Evolutionary conservation across 2,888 invertebrate genomes (phyloP).

Genomic region (Nineta flava): DNA sequence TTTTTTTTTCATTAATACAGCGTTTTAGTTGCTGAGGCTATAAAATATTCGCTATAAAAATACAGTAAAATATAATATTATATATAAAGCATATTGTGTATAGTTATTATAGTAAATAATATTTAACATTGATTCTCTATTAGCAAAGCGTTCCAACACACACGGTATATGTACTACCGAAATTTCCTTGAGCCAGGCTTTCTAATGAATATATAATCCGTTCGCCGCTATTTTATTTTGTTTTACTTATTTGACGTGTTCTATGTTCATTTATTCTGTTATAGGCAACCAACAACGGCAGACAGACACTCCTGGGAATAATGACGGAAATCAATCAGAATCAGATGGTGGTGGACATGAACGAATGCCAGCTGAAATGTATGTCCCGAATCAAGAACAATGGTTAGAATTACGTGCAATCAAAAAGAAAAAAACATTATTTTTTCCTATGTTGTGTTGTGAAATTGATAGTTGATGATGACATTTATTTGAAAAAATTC

Average conservation of each 20-base stretch:
- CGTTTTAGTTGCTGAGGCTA: too few species aligned
- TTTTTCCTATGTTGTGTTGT: conserved; percentile 9
- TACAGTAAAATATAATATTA: too few species aligned
- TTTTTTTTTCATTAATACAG: too few species aligned
- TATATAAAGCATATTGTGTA: too few species aligned
- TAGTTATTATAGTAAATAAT: too few species aligned
- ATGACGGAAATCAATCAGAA: conserved; percentile 9
- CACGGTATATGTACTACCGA: too few species aligned
- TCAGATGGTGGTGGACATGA: conserved; percentile 29
- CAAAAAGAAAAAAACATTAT: conserved; percentile 19
- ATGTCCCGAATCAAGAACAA: conserved; percentile 79
- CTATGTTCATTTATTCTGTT: conserved; percentile 1
- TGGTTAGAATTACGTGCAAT: conserved; percentile 66
- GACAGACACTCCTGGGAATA: not conserved
- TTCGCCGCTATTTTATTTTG: too few species aligned
- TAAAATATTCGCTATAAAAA: too few species aligned
- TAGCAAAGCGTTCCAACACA: too few species aligned
- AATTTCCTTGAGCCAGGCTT: too few species aligned
- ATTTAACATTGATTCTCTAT: too few species aligned
- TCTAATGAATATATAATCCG: too few species aligned
- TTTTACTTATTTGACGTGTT: not conserved
- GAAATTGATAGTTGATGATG: conserved; percentile 1
- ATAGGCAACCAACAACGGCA: not conserved
- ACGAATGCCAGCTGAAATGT: conserved; percentile 81
- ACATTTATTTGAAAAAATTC: not conserved